Base-by-base conservation (phyloP, 1,140 invertebrate species). In the Lutraria rhynchaena region DNA sequence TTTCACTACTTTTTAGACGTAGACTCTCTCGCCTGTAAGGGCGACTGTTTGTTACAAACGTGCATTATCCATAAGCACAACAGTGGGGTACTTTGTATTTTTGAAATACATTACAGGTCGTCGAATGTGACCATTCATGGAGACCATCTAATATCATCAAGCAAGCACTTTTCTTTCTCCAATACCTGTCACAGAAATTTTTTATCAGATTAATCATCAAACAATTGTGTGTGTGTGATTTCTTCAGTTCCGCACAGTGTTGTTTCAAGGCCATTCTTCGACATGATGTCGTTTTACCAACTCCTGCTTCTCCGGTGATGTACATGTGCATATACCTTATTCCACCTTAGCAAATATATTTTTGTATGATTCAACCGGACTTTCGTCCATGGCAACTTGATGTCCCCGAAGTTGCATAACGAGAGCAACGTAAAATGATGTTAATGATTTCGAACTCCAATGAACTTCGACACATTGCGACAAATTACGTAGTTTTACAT, bases 241-340 rank as follows among this genome's bases (percentile, higher is more conserved):
- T 73, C 53, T 22, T 73, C 69, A n/a, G 57, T 57, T n/a, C 29
- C 49, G n/a, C n/a, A 73, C 15, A 41, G 35, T 24, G 33, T 11
- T 7, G 49, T 46, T 11, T 57, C 13, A 55, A 55, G 4, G 31
- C 69, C 29, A 57, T 55, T 73, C 44, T 73, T 24, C n/a, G 49
- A 57, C 69, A 73, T 19, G 57, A 53, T 7, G 46, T 37, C 17
- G 69, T 73, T 73, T 73, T 73, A 9, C 69, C 69, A n/a, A 55
- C 31, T n/a, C n/a, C n/a, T 3, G 69, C 49, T 33, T 73, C 53
- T 17, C 69, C 69, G 24, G 49, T 57, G 0, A 73, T 31, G 37
- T 55, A 73, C 15, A 73, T 67, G 19, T 46, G n/a, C 13, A 17
- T 67, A 24, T 24, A 67, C 17, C 17, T 3, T 24, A 22, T 0